Evolutionary conservation across 2,113 vertebrate genomes (phyloP).

Genomic region (Gambusia holbrooki): DNA sequence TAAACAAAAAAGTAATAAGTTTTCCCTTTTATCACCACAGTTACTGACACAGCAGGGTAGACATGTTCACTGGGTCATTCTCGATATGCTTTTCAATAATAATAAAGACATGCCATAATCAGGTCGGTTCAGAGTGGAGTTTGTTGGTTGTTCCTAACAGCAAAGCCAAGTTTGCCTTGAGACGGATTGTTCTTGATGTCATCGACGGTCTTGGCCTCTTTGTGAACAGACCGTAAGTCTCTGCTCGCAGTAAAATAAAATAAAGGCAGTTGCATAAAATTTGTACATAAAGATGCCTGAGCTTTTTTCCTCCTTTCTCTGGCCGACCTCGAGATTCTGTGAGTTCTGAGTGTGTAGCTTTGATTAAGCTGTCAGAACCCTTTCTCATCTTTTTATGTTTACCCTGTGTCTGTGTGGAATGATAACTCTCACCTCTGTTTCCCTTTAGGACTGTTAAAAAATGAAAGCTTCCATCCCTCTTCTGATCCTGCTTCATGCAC

Average conservation of each 20-base stretch:
- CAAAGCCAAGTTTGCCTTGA: constrained; percentile 36
- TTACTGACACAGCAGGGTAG: background rate
- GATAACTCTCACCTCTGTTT: constrained; percentile 47
- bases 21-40: background rate
- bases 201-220: constrained; percentile 38
- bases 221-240: constrained; percentile 44
- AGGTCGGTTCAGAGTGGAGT: constrained; percentile 13
- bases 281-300: constrained; percentile 2
- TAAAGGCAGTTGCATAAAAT: background rate
- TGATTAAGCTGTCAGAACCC: constrained; percentile 29
- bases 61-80: background rate
- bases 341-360: constrained; percentile 19
- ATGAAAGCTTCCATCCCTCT: constrained; percentile 95
- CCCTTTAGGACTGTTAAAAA: constrained; percentile 81
- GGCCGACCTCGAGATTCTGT: constrained; percentile 26
- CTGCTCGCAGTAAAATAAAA: constrained; percentile 9
- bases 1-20: too few relatives aligned
- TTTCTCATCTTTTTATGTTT: constrained; percentile 7
- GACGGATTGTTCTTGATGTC: constrained; percentile 43
- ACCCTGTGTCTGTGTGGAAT: constrained; percentile 8
- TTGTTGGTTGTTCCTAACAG: constrained; percentile 29
- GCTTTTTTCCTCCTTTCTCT: background rate
- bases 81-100: background rate
- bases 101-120: constrained; percentile 4
- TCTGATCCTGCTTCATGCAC: constrained; percentile 91